Evolutionary conservation across 1,140 invertebrate genomes (phyloP), one percentile per base, ranked within the genome.

Genomic region (Branchinecta lynchi): DNA sequence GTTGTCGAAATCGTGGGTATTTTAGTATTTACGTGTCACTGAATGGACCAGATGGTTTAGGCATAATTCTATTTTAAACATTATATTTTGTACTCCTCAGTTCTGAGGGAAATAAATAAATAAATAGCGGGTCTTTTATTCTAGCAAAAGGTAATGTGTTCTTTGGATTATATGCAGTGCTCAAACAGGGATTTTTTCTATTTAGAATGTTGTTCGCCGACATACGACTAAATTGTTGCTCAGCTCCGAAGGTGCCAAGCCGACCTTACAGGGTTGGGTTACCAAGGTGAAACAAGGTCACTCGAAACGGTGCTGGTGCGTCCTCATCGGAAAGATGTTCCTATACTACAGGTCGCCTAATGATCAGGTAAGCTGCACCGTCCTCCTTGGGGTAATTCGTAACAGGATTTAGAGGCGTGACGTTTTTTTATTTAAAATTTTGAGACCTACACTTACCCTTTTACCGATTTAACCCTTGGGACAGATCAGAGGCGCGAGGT

Each of bases 201-300:
- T 80, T 80, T 44, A 95, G 82, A 95, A 96, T 77, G 92, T 95
- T 21, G 87, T 96, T 77, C 85, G 92, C 73, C 82, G 92, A 75
- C 94, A 94, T 79, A 92, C 93, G 8, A 93, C 91, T 3, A 92
- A 91, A 76, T 81, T 94, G 45, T 80, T 96, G 15, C 80, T 96
- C 8, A 93, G 90, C 74, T 88, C 88, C 75, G 90, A 94, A 78
- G 90, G 94, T 77, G 89, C 92, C 76, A 95, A 94, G 77, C 90
- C 92, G 8, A 92, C 91, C 0, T 86, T 95, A 71, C 90, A 94
- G 79, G 93, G 93, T 2, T 96, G 92, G 91, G 79, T 96, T 20
- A 93, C 89, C 0, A 96, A 96, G 80, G 92, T 95, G 6, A 94
- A 94, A 79, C 93, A 96, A 78, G 93, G 94, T 0, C 91, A 94